Conservation (phyloP, 2,797 vertebrate species). For the Synaphobranchus kaupii region DNA sequence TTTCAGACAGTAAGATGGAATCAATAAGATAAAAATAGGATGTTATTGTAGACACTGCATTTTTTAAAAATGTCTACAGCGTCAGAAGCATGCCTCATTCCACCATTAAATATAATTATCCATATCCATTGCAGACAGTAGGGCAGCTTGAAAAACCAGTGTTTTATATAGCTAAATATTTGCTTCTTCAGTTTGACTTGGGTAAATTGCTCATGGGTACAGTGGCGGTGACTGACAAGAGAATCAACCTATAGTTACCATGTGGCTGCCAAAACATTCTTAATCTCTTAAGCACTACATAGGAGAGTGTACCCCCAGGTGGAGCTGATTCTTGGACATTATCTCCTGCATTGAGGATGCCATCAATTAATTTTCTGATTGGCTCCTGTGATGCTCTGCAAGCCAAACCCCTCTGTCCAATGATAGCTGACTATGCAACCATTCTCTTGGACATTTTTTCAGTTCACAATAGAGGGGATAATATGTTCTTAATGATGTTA, state of each 20-base stretch:
- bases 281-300: neutral
- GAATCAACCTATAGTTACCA: neutral
- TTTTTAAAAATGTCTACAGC: neutral
- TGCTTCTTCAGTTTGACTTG: neutral
- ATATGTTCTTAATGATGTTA: neutral
- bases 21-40: no score
- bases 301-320: neutral
- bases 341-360: neutral
- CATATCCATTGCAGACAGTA: neutral
- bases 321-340: neutral
- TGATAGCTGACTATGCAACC: neutral
- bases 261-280: neutral
- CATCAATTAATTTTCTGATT: neutral
- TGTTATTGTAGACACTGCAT: neutral
- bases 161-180: neutral
- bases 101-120: neutral
- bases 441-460: neutral
- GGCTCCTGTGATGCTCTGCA: neutral
- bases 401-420: neutral
- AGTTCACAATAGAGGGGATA: neutral
- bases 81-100: neutral
- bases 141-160: neutral
- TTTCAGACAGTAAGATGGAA: neutral
- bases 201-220: neutral
- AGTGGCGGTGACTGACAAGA: neutral